These are phyloP conservation scores for Ormia ochracea DNA, from an alignment of 2,888 invertebrate genomes.

Conservation along the genomic window DNA sequence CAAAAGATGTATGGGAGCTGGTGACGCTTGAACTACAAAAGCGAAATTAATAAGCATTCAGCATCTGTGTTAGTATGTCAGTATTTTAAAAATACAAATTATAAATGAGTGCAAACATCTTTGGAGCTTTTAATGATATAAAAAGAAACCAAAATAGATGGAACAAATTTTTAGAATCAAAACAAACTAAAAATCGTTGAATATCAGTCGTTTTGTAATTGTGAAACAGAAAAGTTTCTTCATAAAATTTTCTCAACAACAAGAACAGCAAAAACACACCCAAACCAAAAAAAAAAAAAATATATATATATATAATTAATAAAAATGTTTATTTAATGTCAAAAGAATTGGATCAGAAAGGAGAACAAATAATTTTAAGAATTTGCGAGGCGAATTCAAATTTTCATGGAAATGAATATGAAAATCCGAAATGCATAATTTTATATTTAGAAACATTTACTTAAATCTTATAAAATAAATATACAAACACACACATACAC, in stretches of 20 bases:
- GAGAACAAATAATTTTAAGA: no score
- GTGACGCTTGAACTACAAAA: not conserved
- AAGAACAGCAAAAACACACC: not conserved
- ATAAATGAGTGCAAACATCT: slow-evolving; percentile 19
- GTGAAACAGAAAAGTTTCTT: slow-evolving; percentile 65
- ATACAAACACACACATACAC: no score
- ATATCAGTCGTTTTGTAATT: slow-evolving; percentile 68
- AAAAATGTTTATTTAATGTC: not conserved
- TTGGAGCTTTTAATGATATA: slow-evolving; percentile 2
- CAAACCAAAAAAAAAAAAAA: no score
- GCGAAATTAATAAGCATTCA: not conserved
- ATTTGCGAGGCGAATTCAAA: no score
- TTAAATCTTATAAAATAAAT: no score
- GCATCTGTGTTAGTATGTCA: slow-evolving; percentile 19
- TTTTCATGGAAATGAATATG: no score
- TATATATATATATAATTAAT: no score
- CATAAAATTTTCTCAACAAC: not conserved
- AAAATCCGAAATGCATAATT: no score
- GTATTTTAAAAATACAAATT: not conserved
- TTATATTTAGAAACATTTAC: no score
- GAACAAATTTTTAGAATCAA: slow-evolving; percentile 12
- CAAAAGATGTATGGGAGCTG: slow-evolving; percentile 13
- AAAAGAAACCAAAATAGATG: not conserved
- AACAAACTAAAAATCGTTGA: slow-evolving; percentile 40
- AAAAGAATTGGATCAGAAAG: no score